A percentile compares a stretch with the other conserved stretches of the same genome.
phyloP scores from a whole-genome alignment of 2,113 vertebrate species.

The Hylia prasina region DNA sequence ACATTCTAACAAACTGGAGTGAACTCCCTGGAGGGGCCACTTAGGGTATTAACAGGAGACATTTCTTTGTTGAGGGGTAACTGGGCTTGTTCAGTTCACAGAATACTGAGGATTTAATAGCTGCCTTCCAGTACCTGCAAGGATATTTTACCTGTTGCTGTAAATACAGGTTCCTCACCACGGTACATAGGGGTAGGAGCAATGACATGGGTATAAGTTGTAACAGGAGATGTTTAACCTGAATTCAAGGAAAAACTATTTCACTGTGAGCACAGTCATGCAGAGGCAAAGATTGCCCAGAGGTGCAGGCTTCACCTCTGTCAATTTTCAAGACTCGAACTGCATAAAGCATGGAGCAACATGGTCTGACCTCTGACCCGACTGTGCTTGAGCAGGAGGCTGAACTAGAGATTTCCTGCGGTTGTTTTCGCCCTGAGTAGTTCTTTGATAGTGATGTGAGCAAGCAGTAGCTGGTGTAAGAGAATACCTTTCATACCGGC shows the following conservation, averaged over 20 bases:
- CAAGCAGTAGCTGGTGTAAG: neutral
- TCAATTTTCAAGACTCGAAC: neutral
- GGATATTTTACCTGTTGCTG: no score
- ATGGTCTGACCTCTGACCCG: neutral
- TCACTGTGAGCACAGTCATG: neutral
- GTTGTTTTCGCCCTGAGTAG: neutral
- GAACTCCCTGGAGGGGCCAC: neutral
- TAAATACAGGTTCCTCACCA: neutral
- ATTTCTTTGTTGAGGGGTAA: neutral
- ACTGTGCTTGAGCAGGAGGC: neutral
- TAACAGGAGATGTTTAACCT: neutral
- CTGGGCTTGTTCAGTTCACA: neutral
- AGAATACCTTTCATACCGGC: neutral
- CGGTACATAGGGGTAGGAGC: neutral
- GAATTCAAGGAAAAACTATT: neutral
- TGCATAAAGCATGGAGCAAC: neutral
- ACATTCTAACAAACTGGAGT: neutral
- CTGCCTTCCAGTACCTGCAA: neutral
- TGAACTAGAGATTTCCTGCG: neutral
- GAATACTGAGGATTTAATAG: neutral
- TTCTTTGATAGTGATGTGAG: neutral
- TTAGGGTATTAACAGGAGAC: neutral
- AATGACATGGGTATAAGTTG: fast-evolving
- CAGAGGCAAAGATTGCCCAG: neutral
- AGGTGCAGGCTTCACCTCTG: neutral